A percentile compares a stretch with the other conserved stretches of the same genome.
Evolutionary conservation across 1,140 invertebrate species (phyloP).

Genomic region (Ptiloglossa arizonensis): DNA sequence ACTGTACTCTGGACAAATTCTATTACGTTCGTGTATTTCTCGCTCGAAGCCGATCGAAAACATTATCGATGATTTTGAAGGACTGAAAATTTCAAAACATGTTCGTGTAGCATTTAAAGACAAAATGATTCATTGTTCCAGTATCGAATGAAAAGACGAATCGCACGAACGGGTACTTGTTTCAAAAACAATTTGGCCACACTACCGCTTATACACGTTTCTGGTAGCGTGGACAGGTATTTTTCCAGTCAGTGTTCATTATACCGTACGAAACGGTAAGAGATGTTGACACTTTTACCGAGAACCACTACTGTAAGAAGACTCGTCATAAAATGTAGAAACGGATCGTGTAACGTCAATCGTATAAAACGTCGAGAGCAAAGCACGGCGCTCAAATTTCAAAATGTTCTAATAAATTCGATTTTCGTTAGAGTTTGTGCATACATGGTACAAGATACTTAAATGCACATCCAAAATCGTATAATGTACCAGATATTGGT

Average conservation of each 20-base stretch:
- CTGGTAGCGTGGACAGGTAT: too few relatives aligned
- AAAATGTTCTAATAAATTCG: slow-evolving; percentile 45
- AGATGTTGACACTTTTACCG: slow-evolving; percentile 17
- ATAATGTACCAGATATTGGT: neutral
- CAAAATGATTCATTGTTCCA: neutral
- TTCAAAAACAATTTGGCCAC: neutral
- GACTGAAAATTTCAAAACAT: too few relatives aligned
- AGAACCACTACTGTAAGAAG: slow-evolving; percentile 13
- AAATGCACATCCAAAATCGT: slow-evolving; percentile 29
- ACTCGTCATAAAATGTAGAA: neutral
- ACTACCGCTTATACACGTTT: neutral
- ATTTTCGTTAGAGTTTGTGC: slow-evolving; percentile 48
- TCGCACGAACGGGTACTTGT: neutral
- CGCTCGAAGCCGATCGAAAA: neutral
- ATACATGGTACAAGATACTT: slow-evolving; percentile 37
- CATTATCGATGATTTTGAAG: too few relatives aligned
- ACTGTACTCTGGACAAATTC: neutral
- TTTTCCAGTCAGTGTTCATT: neutral
- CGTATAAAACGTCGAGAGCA: slow-evolving; percentile 14
- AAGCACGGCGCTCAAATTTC: slow-evolving; percentile 20
- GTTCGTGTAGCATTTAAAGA: too few relatives aligned
- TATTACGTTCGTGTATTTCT: neutral
- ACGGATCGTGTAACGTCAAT: slow-evolving; percentile 9
- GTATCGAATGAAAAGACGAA: neutral
- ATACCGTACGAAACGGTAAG: neutral